Evolutionary conservation across 1,140 invertebrate species (phyloP), one percentile per base, ranked within the genome.

Genomic region (Drosophila nikananu): DNA sequence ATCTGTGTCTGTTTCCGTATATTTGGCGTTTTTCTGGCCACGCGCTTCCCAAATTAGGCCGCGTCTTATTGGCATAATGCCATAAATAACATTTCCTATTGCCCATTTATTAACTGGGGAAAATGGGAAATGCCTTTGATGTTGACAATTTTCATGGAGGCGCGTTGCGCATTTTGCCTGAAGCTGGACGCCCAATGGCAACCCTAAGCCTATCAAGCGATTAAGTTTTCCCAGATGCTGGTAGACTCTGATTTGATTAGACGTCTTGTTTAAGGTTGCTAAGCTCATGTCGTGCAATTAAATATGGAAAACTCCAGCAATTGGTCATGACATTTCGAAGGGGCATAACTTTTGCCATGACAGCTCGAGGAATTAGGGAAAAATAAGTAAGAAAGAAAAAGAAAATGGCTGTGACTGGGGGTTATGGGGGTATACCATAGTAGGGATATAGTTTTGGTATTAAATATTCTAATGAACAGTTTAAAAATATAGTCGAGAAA

Each of bases 101-200:
- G 68, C 63, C 60, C 74, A 77, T 86, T 90, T 90, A 89, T 90
- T 90, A 89, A 81, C 86, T 89, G 78, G 79, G 79, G 52, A 86
- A 57, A 90, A 86, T 86, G 79, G 52, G 82, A 57, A 90, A 86
- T 86, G 82, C 76, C 83, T 91, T 90, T 90, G 86, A 90, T 90
- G 86, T 90, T 66, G 63, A 70, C 61, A 66, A 81, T 78, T 89
- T 67, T 74, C 80, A 83, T 80, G 80, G 64, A 55, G 64, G 52
- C 52, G 76, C 62, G 51, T 76, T 86, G 81, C 64, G 44, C 62
- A 67, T 63, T 82, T 80, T 19, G 35, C 21, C 39, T 21, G 17
- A 37, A 39, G 32, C 39, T 5, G 12, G 32, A 17, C 23, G 30
- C 41, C 21, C 48, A 41, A 35, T 61, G 54, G 60, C 74, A 74